These are phyloP conservation scores for Timandra comae DNA, from an alignment of 2,888 invertebrate genomes.

Conservation along the genomic window DNA sequence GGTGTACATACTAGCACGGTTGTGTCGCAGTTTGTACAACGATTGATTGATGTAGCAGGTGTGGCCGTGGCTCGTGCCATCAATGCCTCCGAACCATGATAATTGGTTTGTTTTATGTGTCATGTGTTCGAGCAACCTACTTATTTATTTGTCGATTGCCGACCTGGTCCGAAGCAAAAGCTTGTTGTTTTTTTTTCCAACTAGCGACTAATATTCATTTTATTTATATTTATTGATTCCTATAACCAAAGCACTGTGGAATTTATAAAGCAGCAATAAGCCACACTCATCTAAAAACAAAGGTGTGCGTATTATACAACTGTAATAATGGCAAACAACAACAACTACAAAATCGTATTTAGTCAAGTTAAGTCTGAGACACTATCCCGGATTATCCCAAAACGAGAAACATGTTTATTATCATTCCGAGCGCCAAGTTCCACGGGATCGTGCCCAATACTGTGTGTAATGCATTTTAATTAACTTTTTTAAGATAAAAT, in stretches of 20 bases:
- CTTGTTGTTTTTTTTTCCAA: neutral
- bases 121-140: conserved; percentile 18
- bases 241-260: neutral
- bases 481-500: conserved; percentile 7
- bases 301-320: no score
- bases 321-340: no score
- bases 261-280: neutral
- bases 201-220: no score
- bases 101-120: conserved; percentile 23
- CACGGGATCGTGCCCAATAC: no score
- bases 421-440: no score
- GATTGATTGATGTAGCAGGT: conserved; percentile 22
- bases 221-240: neutral
- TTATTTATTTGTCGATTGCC: conserved; percentile 10
- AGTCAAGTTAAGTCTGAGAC: no score
- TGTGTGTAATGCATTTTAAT: conserved; percentile 19
- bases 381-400: no score
- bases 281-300: neutral
- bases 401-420: no score
- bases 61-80: conserved; percentile 8
- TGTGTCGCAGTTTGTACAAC: conserved; percentile 6
- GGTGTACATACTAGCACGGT: no score
- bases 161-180: neutral
- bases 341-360: no score
- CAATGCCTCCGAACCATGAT: conserved; percentile 12